A percentile compares a stretch with the other conserved stretches of the same genome.
phyloP scores from a whole-genome alignment of 53 echinoderm and acorn worm genomes.

The Patiria pectinifera region DNA sequence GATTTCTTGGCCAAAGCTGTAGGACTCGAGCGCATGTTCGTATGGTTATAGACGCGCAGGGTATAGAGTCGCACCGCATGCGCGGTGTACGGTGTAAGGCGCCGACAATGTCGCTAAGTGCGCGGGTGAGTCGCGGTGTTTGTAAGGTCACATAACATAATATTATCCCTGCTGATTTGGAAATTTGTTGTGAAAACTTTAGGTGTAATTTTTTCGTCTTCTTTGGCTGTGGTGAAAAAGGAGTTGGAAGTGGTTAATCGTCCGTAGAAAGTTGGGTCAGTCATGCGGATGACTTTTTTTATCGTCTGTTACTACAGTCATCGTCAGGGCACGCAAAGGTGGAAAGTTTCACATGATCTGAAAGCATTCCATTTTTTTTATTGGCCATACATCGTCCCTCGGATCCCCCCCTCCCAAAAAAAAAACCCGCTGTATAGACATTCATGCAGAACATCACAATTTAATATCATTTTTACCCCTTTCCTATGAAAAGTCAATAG shows the following conservation, averaged over 20 bases:
- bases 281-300: background rate
- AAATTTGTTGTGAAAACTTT: conserved; percentile 66
- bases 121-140: conserved; percentile 36
- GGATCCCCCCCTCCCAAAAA: no score
- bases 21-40: background rate
- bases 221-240: background rate
- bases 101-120: background rate
- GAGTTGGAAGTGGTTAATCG: conserved; percentile 43
- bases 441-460: no score
- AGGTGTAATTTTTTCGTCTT: conserved; percentile 5
- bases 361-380: no score
- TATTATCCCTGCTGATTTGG: conserved; percentile 26
- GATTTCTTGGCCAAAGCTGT: background rate
- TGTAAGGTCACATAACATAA: conserved; percentile 60
- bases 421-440: no score
- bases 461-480: background rate
- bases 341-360: no score
- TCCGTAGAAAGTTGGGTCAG: conserved; percentile 9
- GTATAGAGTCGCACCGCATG: background rate
- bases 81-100: conserved; percentile 11
- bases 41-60: no score
- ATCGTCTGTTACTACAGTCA: background rate
- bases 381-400: no score
- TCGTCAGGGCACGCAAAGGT: no score
- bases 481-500: background rate